Evolutionary conservation across 64 coral and sea anemone genomes (phyloP).

Genomic region (Catalaphyllia jardinei): DNA sequence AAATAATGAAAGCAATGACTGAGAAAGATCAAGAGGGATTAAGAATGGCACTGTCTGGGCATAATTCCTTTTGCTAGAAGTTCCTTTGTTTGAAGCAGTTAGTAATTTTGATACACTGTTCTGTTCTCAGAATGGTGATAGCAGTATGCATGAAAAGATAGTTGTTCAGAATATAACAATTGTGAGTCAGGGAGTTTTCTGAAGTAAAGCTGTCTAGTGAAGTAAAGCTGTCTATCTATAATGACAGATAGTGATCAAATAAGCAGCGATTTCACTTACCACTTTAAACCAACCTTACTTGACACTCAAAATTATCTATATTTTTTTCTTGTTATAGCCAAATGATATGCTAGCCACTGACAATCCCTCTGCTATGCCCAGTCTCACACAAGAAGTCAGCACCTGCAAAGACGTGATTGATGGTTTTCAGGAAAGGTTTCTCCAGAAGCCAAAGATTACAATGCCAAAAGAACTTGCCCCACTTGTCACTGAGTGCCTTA

Average conservation of each 20-base stretch:
- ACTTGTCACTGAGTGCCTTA: conserved; percentile 14
- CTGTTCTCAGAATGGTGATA: too few relatives aligned
- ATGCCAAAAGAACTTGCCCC: conserved; percentile 27
- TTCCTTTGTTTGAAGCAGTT: not conserved
- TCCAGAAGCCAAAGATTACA: not conserved
- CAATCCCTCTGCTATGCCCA: not conserved
- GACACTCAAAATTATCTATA: not conserved
- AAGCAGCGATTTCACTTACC: too few relatives aligned
- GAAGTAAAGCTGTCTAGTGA: too few relatives aligned
- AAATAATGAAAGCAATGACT: too few relatives aligned
- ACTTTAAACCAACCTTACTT: not conserved
- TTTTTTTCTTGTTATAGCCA: not conserved
- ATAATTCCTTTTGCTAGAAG: too few relatives aligned
- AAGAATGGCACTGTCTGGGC: not conserved
- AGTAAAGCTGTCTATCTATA: too few relatives aligned
- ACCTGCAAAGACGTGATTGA: not conserved
- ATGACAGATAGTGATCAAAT: too few relatives aligned
- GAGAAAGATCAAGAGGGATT: not conserved
- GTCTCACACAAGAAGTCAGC: not conserved
- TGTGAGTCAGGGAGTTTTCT: too few relatives aligned
- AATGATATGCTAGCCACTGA: not conserved
- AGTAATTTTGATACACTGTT: not conserved
- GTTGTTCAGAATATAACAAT: too few relatives aligned
- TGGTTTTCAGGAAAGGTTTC: not conserved
- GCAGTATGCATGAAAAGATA: too few relatives aligned